Evolutionary conservation across 35 echinoderm and acorn worm genomes (phyloP).

Genomic region (Heliocidaris tuberculata): DNA sequence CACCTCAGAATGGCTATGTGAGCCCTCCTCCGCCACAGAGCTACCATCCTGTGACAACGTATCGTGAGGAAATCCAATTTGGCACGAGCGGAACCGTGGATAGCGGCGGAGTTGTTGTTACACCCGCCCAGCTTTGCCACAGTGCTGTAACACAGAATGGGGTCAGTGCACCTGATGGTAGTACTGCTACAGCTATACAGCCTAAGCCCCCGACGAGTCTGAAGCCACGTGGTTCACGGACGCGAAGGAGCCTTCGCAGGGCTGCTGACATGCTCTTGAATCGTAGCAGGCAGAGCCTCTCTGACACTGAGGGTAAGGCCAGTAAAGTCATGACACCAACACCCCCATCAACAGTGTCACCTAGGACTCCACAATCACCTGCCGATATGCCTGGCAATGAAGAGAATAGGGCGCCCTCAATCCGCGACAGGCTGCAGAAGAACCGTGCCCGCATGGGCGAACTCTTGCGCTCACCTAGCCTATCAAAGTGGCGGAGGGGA

Average conservation of each 20-base stretch:
- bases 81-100: conserved; percentile 32
- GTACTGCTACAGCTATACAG: conserved; percentile 7
- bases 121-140: conserved; percentile 34
- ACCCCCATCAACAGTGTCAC: background rate
- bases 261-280: conserved; percentile 79
- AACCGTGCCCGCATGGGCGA: conserved; percentile 82
- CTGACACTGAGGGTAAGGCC: conserved; percentile 56
- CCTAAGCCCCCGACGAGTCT: conserved; percentile 75
- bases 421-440: conserved; percentile 68
- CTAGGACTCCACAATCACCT: background rate
- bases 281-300: conserved; percentile 72
- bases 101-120: background rate
- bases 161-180: background rate
- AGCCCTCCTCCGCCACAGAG: background rate
- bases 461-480: conserved; percentile 54
- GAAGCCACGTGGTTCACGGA: conserved; percentile 65
- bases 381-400: background rate
- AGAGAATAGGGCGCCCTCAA: conserved; percentile 39
- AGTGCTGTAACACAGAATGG: conserved; percentile 36
- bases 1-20: conserved; percentile 36
- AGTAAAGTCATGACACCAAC: conserved; percentile 22
- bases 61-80: conserved; percentile 52
- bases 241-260: conserved; percentile 74
- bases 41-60: conserved; percentile 46
- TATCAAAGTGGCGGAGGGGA: conserved; percentile 44